These are phyloP conservation scores for Cotesia glomerata DNA, from an alignment of 1,140 invertebrate species.

Conservation along the genomic window DNA sequence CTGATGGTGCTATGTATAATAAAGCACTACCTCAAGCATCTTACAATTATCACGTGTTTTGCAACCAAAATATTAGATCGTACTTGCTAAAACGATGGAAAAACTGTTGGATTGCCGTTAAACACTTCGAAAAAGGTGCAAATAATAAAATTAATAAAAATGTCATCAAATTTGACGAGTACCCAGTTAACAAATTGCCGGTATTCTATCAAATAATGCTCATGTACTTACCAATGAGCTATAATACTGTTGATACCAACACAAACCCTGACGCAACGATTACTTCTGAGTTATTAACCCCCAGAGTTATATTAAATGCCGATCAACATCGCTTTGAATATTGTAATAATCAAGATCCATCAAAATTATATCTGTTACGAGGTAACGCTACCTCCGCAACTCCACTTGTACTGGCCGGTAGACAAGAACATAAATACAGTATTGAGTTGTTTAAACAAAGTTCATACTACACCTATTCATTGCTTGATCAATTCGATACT, in stretches of 20 bases:
- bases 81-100: not conserved
- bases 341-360: not conserved
- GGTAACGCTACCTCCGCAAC: not conserved
- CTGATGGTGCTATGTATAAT: not conserved
- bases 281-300: not conserved
- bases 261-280: not conserved
- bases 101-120: not conserved
- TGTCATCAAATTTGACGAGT: not conserved
- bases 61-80: not conserved
- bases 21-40: not conserved
- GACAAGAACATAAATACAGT: not conserved
- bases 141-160: not conserved
- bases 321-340: not conserved
- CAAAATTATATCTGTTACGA: not conserved
- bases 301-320: not conserved
- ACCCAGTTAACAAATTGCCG: not conserved
- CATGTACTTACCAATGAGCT: not conserved
- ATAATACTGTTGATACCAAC: not conserved
- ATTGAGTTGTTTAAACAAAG: conserved; percentile 1
- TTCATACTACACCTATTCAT: too few species aligned
- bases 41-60: not conserved
- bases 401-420: not conserved
- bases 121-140: not conserved
- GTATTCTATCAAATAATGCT: not conserved
- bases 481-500: too few species aligned